phyloP scores from a whole-genome alignment of 2,888 invertebrate genomes.

The Meloe dianella region DNA sequence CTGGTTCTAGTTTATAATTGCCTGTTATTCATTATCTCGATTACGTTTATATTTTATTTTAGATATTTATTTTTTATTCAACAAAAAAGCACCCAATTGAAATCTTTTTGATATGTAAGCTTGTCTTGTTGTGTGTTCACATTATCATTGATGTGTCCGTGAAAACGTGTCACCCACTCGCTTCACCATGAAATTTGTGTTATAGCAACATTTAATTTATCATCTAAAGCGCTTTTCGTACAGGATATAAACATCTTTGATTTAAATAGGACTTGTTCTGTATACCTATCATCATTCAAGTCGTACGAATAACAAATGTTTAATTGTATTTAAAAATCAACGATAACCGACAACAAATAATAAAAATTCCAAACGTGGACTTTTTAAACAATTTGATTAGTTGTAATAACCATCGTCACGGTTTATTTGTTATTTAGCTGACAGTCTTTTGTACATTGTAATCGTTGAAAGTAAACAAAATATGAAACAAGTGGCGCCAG shows the following conservation, averaged over 20 bases:
- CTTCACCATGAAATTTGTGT: constrained; percentile 40
- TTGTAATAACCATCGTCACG: neutral
- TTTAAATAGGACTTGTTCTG: constrained; percentile 41
- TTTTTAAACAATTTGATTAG: neutral
- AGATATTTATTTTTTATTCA: neutral
- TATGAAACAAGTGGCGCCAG: constrained; percentile 5
- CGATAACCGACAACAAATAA: neutral
- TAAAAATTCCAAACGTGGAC: neutral
- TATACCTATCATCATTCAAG: constrained; percentile 36
- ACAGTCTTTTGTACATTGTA: neutral
- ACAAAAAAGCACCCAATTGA: neutral
- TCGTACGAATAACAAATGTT: constrained; percentile 10
- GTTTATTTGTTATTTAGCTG: constrained; percentile 6
- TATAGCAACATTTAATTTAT: constrained; percentile 44
- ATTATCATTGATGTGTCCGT: constrained; percentile 34
- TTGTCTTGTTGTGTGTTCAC: constrained; percentile 5
- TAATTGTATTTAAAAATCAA: neutral
- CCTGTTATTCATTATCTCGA: neutral
- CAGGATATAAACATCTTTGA: constrained; percentile 32
- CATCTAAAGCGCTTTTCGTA: constrained; percentile 39
- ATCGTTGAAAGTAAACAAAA: neutral
- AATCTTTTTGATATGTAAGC: neutral
- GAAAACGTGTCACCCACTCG: constrained; percentile 37
- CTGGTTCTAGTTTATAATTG: neutral
- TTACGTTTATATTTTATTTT: neutral